These are phyloP conservation scores for Andrena cerasifolii DNA, from an alignment of 1,140 invertebrate species.

Conservation along the genomic window DNA sequence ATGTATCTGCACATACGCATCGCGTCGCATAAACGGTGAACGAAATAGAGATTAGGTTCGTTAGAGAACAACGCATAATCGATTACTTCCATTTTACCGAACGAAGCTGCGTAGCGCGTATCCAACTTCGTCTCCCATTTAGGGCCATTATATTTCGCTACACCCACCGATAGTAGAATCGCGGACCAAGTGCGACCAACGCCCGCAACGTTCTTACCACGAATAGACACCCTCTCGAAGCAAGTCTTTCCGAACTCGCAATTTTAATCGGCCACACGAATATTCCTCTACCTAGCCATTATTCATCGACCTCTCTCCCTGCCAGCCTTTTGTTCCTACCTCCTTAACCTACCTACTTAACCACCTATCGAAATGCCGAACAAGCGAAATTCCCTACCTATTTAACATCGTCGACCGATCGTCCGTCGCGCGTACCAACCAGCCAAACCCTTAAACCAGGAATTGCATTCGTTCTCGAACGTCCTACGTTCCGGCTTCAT, in stretches of 20 bases:
- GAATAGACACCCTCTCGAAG: too few relatives aligned
- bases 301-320: neutral
- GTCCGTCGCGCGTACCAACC: too few relatives aligned
- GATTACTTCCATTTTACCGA: neutral
- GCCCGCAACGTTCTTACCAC: neutral
- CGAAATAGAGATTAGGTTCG: too few relatives aligned
- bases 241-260: neutral
- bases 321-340: constrained; percentile 3
- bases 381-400: neutral
- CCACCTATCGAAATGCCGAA: neutral
- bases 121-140: neutral
- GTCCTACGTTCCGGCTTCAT: neutral
- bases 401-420: neutral
- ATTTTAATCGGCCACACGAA: constrained; percentile 2
- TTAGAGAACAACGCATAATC: too few relatives aligned
- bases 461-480: neutral
- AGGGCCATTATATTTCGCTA: too few relatives aligned
- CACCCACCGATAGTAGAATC: neutral
- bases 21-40: too few relatives aligned
- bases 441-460: neutral
- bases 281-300: constrained; percentile 2
- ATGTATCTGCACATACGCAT: constrained; percentile 28
- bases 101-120: too few relatives aligned
- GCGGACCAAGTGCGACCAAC: neutral
- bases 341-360: constrained; percentile 7